Evolutionary conservation across 2,797 vertebrate species (phyloP).

Genomic region (Trematomus bernacchii): DNA sequence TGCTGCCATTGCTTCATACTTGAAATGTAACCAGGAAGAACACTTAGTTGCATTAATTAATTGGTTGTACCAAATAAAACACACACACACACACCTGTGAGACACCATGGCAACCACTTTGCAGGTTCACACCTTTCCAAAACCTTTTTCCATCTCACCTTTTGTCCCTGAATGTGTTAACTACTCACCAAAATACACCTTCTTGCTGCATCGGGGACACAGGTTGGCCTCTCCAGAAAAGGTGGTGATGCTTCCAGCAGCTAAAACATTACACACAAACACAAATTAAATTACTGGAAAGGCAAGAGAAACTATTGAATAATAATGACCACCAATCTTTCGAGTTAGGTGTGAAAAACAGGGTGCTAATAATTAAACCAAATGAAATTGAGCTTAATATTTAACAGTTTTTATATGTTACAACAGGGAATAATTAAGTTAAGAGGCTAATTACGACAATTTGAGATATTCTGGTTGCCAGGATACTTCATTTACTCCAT

Average conservation of each 20-base stretch:
- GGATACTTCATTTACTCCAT: conserved; percentile 27
- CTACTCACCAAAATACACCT: conserved; percentile 96
- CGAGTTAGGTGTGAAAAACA: conserved; percentile 14
- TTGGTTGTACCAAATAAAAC: conserved; percentile 45
- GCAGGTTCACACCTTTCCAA: conserved; percentile 24
- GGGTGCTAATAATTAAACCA: conserved; percentile 5
- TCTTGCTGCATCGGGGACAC: conserved; percentile 95
- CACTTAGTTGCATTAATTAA: conserved; percentile 41
- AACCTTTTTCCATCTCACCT: neutral
- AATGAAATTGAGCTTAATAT: conserved; percentile 5
- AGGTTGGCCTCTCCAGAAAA: conserved; percentile 96
- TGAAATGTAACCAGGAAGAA: conserved; percentile 38
- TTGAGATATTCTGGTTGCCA: conserved; percentile 23
- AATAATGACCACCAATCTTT: conserved; percentile 3
- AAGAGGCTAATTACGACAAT: conserved; percentile 7
- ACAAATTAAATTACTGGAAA: conserved; percentile 11
- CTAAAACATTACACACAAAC: conserved; percentile 27
- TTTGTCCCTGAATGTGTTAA: neutral
- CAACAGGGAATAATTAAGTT: conserved; percentile 7
- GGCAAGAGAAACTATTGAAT: neutral
- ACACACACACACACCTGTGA: conserved; percentile 23
- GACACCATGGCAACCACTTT: conserved; percentile 23
- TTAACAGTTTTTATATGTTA: conserved; percentile 27
- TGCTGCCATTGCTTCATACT: conserved; percentile 43
- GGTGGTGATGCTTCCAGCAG: conserved; percentile 94